A percentile compares a stretch with the other conserved stretches of the same genome.
These are phyloP conservation scores for Lepas anatifera DNA, from an alignment of 2,888 invertebrate species.

Conservation along the genomic window DNA sequence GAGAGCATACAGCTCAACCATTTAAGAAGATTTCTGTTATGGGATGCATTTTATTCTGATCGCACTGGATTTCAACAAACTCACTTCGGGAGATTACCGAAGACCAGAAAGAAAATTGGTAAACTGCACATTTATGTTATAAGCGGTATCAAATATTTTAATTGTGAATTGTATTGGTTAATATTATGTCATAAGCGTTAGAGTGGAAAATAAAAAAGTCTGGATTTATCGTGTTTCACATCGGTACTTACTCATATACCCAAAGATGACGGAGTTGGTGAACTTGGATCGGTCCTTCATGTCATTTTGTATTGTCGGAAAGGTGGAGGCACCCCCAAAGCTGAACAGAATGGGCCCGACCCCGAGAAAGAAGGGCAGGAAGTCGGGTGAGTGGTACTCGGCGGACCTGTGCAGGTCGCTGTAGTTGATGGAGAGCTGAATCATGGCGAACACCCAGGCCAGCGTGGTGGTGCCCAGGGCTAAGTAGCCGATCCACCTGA, in stretches of 20 bases:
- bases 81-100: too few species aligned
- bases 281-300: constrained; percentile 46
- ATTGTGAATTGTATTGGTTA: too few species aligned
- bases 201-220: too few species aligned
- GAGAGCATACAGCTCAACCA: too few species aligned
- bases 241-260: neutral
- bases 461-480: constrained; percentile 48
- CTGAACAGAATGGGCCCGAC: constrained; percentile 57
- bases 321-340: constrained; percentile 58
- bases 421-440: constrained; percentile 46
- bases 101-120: too few species aligned
- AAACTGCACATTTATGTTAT: too few species aligned
- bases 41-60: too few species aligned
- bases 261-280: neutral
- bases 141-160: too few species aligned
- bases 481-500: constrained; percentile 49
- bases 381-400: neutral
- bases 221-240: too few species aligned
- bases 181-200: too few species aligned
- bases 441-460: constrained; percentile 50
- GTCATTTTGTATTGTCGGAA: constrained; percentile 66
- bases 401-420: constrained; percentile 22
- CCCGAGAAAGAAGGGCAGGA: constrained; percentile 30
- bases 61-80: too few species aligned
- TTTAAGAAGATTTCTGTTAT: too few species aligned